Evolutionary conservation across 2,888 invertebrate genomes (phyloP).

Genomic region (Glaucopsyche alexis): DNA sequence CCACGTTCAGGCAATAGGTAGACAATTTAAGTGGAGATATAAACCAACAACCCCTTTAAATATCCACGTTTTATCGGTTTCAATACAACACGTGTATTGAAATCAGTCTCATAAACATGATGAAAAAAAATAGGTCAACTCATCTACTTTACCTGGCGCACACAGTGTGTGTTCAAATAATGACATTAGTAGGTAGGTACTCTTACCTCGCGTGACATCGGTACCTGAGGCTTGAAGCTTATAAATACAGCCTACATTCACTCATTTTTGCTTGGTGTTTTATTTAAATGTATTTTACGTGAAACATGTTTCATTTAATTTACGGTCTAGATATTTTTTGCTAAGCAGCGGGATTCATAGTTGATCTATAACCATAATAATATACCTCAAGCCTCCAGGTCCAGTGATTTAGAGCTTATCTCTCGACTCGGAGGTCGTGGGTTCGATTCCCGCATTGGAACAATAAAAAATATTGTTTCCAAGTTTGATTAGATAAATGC

Average conservation of each 20-base stretch:
- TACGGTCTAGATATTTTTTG: background rate
- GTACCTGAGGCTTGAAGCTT: background rate
- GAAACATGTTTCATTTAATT: background rate
- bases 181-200: conserved; percentile 6
- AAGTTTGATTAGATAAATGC: no score
- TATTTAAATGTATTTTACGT: background rate
- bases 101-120: background rate
- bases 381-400: no score
- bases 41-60: background rate
- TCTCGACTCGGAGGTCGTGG: no score
- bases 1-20: no score
- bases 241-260: background rate
- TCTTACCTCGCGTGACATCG: conserved; percentile 3
- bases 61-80: background rate
- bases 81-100: conserved; percentile 11
- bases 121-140: conserved; percentile 10
- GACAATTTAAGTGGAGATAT: no score
- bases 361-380: no score
- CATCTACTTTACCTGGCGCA: background rate
- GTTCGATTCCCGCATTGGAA: no score
- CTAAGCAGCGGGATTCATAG: background rate
- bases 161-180: conserved; percentile 1
- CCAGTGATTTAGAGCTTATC: no score
- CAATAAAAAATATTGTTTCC: no score
- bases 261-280: no score